Evolutionary conservation across 2,797 vertebrate species (phyloP), one percentile per base, ranked within the genome.

Genomic region (Peromyscus eremicus): DNA sequence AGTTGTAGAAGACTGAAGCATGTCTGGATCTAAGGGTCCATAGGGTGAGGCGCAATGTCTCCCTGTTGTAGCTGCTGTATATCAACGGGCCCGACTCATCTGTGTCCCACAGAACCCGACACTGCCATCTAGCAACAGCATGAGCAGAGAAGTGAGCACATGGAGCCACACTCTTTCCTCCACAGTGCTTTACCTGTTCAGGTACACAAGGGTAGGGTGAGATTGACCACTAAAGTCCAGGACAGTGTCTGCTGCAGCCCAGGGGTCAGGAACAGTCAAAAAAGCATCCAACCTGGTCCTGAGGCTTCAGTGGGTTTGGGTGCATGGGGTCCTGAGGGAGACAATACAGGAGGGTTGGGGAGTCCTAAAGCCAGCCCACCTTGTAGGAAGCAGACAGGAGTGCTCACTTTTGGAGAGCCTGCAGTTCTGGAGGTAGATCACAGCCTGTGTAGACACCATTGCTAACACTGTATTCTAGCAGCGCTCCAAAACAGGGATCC

Each of bases 361-460:
- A 55, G 3, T 27, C 16, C 64, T 43, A 40, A 23, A 68, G 46
- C 32, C 62, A 57, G 64, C 49, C 25, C 21, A 7, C 8, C 70
- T 40, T 40, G 62, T 9, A 13, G 40, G 79, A 87, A 34, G 70
- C 34, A 0, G 57, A 25, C 43, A 2, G 57, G 97, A 76, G 94
- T 1, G 98, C 98, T 98, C 90, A 99, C 99, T 94, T 95, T 12
- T 98, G 97, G 89, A 98, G 97, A 32, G 91, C 57, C 97, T 98
- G 98, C 10, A 99, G 98, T 71, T 98, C 98, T 0, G 97, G 81
- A 3, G 99, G 99, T 25, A 99, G 98, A 90, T 99, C 98, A 64
- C 99, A 99, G 37, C 99, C 99, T 12, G 99, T 43, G 91, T 99
- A 99, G 1, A 98, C 99, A 34, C 99, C 98, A 0, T 99, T 99